Evolutionary conservation across 2,113 vertebrate species (phyloP).

Genomic region (Tragelaphus scriptus): DNA sequence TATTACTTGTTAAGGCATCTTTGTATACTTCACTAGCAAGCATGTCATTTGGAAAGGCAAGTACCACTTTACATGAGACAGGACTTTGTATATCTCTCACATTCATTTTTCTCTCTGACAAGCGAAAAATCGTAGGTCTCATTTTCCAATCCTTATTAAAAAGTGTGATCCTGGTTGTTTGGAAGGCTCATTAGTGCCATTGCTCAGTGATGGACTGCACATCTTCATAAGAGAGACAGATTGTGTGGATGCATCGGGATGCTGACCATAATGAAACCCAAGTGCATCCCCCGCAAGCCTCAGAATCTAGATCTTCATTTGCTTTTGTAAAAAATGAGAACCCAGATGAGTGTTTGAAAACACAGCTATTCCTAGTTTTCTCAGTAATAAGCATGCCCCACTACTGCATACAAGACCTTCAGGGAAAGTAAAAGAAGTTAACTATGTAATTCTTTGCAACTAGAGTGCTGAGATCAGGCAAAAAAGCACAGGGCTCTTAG

Average conservation of each 20-base stretch:
- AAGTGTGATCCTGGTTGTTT: conserved; percentile 34
- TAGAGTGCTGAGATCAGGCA: not conserved
- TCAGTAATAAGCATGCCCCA: conserved; percentile 38
- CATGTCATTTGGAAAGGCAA: conserved; percentile 8
- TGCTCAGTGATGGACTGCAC: conserved; percentile 46
- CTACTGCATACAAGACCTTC: not conserved
- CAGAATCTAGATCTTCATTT: conserved; percentile 52
- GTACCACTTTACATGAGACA: conserved; percentile 12
- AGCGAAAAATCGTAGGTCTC: not conserved
- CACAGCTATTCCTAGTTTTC: conserved; percentile 51
- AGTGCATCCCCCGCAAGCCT: conserved; percentile 31
- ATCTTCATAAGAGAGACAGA: conserved; percentile 59
- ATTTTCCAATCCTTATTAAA: conserved; percentile 31
- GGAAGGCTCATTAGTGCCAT: conserved; percentile 42
- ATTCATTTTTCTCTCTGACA: not conserved
- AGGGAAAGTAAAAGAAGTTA: not conserved
- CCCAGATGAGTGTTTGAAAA: conserved; percentile 19
- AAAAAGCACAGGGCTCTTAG: not conserved
- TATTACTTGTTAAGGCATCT: not conserved
- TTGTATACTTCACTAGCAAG: not conserved
- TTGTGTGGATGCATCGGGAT: conserved; percentile 17
- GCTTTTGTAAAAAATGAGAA: conserved; percentile 43
- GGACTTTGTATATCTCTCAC: not conserved
- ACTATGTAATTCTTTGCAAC: not conserved
- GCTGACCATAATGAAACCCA: conserved; percentile 36